Conservation (phyloP, 2,888 invertebrate species). For the Chironomus riparius region DNA sequence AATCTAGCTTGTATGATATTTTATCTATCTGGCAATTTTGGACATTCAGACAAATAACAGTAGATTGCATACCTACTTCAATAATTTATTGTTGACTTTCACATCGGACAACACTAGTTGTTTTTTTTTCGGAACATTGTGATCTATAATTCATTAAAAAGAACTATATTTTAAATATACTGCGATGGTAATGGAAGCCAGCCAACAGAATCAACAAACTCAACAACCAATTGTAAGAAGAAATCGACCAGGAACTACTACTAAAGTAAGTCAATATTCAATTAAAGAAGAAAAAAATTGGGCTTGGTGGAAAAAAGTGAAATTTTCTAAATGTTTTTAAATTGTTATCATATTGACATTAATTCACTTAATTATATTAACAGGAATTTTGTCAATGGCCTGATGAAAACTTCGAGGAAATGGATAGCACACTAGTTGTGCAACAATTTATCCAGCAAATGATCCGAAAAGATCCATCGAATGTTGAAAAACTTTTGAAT, state of each 20-base stretch:
- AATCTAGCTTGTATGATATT: no score
- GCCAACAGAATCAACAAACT: background rate
- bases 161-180: background rate
- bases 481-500: constrained; percentile 87
- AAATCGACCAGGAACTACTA: constrained; percentile 86
- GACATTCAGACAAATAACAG: background rate
- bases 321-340: background rate
- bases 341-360: no score
- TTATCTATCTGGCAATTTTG: background rate
- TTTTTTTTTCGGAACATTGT: no score
- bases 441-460: constrained; percentile 99
- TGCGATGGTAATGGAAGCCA: constrained; percentile 16
- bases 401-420: constrained; percentile 96
- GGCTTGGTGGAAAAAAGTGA: constrained; percentile 17
- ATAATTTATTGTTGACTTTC: no score
- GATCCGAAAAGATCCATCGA: constrained; percentile 84
- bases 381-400: constrained; percentile 97
- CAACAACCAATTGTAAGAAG: constrained; percentile 61
- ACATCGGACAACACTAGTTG: no score
- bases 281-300: background rate
- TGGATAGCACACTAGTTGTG: constrained; percentile 97
- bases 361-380: constrained; percentile 1
- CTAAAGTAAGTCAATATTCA: constrained; percentile 55
- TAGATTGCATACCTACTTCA: no score
- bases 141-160: no score